phyloP scores from a whole-genome alignment of 1,140 invertebrate species.

The Eueides isabella region DNA sequence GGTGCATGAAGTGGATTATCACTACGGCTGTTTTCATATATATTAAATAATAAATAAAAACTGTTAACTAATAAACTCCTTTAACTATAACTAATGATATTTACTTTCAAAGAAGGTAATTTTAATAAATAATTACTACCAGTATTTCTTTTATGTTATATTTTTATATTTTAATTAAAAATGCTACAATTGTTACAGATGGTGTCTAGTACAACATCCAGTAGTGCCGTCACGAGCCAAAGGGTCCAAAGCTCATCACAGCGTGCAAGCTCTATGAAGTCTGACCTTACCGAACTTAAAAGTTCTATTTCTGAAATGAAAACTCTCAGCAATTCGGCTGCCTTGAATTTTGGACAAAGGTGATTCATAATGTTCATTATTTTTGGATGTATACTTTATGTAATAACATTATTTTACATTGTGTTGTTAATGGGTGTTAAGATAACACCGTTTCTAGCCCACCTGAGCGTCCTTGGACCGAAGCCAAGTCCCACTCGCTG shows the following conservation, averaged over 20 bases:
- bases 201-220: slow-evolving; percentile 83
- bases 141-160: background rate
- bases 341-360: slow-evolving; percentile 82
- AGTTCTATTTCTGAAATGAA: slow-evolving; percentile 91
- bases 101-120: background rate
- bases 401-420: slow-evolving; percentile 48
- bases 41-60: background rate
- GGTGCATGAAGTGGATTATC: slow-evolving; percentile 54
- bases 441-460: slow-evolving; percentile 67
- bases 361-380: slow-evolving; percentile 51
- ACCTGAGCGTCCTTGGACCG: slow-evolving; percentile 77
- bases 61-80: background rate
- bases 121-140: background rate
- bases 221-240: slow-evolving; percentile 83
- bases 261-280: slow-evolving; percentile 86
- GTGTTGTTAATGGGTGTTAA: slow-evolving; percentile 62
- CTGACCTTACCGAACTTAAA: slow-evolving; percentile 89
- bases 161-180: background rate
- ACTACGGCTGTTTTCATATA: background rate
- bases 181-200: slow-evolving; percentile 61
- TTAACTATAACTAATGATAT: background rate
- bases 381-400: slow-evolving; percentile 49
- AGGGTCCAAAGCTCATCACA: slow-evolving; percentile 81
- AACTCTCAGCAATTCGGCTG: slow-evolving; percentile 80
- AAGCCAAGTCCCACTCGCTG: slow-evolving; percentile 71